phyloP scores from a whole-genome alignment of 1,140 invertebrate genomes.

The Hirudo medicinalis region DNA sequence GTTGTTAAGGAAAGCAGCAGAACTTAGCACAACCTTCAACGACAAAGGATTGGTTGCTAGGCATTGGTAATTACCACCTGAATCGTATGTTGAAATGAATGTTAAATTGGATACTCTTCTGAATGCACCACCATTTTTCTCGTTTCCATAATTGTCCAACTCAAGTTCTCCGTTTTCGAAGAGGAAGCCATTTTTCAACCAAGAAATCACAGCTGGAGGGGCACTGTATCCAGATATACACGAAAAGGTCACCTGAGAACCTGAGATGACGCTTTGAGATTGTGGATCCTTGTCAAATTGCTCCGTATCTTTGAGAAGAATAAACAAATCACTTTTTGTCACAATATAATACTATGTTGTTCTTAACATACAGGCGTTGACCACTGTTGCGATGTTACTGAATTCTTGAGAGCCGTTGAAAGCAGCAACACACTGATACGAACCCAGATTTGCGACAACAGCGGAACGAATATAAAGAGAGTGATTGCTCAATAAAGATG shows the following conservation, averaged over 20 bases:
- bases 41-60: not conserved
- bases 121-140: not conserved
- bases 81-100: conserved; percentile 3
- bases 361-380: not conserved
- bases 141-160: not conserved
- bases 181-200: conserved; percentile 2
- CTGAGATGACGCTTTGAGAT: not conserved
- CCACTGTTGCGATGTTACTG: not conserved
- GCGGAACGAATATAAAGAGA: not conserved
- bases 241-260: not conserved
- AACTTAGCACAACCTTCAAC: not conserved
- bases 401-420: not conserved
- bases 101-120: not conserved
- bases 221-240: not conserved
- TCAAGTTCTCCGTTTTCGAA: not conserved
- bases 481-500: not conserved
- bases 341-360: no score
- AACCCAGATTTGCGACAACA: not conserved
- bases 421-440: not conserved
- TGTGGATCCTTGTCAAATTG: conserved; percentile 3
- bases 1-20: not conserved
- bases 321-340: no score
- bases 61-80: conserved; percentile 7
- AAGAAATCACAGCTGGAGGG: not conserved
- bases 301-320: not conserved